Evolutionary conservation across 1,140 invertebrate species (phyloP).

Genomic region (Aphis gossypii): DNA sequence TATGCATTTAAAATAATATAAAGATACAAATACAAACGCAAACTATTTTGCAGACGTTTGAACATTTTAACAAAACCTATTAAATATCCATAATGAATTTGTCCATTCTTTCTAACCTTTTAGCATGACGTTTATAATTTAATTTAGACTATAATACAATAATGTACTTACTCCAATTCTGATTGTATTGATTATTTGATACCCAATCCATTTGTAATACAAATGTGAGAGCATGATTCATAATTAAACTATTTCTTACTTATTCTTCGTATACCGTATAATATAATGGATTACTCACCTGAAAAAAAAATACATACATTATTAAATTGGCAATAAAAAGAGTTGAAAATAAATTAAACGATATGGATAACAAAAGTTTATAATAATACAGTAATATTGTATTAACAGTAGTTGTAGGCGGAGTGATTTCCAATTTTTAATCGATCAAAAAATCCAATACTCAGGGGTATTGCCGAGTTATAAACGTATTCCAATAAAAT

Average conservation of each 20-base stretch:
- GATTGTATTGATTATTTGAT: conserved; percentile 4
- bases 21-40: neutral
- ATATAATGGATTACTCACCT: conserved; percentile 27
- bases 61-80: neutral
- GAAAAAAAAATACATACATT: conserved; percentile 3
- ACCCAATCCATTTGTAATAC: conserved; percentile 56
- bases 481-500: neutral
- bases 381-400: neutral
- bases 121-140: neutral
- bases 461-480: neutral
- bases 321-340: neutral
- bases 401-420: neutral
- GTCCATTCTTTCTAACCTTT: neutral
- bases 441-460: neutral
- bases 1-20: neutral
- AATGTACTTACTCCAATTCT: conserved; percentile 29
- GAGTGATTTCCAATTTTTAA: neutral
- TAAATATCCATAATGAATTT: neutral
- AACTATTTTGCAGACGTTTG: neutral
- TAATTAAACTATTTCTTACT: conserved; percentile 26
- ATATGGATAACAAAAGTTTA: neutral
- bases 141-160: neutral
- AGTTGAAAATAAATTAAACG: neutral
- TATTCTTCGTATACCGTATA: neutral
- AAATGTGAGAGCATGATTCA: conserved; percentile 55